phyloP scores from a whole-genome alignment of 2,888 invertebrate genomes.

The Volucella inanis region DNA sequence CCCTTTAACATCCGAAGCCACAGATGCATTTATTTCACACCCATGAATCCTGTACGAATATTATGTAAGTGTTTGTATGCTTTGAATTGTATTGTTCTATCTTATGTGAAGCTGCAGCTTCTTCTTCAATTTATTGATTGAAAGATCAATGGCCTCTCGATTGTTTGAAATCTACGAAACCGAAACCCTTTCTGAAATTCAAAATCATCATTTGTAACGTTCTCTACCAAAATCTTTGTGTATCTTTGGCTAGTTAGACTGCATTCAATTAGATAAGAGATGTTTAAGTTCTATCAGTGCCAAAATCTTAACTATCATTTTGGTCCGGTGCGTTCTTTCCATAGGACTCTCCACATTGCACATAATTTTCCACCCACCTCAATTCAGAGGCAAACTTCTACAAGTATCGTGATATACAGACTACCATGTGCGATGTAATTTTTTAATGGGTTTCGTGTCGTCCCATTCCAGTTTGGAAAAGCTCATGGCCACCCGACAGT shows the following conservation, averaged over 20 bases:
- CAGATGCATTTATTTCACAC: no score
- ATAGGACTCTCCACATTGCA: constrained; percentile 23
- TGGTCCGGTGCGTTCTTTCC: constrained; percentile 38
- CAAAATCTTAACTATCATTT: constrained; percentile 48
- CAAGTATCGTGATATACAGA: constrained; percentile 25
- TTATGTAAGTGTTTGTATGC: no score
- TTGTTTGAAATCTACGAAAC: no score
- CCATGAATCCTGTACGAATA: no score
- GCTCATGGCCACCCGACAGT: constrained; percentile 43
- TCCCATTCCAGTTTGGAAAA: constrained; percentile 6
- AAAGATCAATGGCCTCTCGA: no score
- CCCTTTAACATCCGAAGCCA: no score
- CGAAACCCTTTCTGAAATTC: no score
- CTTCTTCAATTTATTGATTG: no score
- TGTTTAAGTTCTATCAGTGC: constrained; percentile 53
- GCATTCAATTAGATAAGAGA: constrained; percentile 67
- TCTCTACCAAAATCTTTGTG: constrained; percentile 6
- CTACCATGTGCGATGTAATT: constrained; percentile 72
- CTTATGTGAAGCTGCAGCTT: no score
- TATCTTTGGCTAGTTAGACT: constrained; percentile 17
- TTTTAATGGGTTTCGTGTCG: constrained; percentile 73
- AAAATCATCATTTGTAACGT: no score
- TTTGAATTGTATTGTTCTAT: no score
- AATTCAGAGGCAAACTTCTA: constrained; percentile 40
- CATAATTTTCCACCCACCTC: constrained; percentile 27